Conservation (phyloP, 1,140 invertebrate species). For the Heliconius congener region DNA sequence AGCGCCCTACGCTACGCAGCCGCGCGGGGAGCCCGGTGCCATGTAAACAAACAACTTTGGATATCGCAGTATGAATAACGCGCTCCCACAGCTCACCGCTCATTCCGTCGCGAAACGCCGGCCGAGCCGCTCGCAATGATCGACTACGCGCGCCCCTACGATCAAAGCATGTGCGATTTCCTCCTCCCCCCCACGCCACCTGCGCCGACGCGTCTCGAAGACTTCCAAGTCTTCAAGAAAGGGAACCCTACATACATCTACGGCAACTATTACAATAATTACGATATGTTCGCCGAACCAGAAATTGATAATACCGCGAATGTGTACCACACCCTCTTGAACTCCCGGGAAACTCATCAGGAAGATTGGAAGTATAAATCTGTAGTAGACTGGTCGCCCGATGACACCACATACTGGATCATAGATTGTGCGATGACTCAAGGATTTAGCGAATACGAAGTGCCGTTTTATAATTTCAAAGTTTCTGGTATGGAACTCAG, state of each 20-base stretch:
- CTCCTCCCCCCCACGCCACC: conserved; percentile 56
- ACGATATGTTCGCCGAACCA: conserved; percentile 61
- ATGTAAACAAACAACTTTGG: conserved; percentile 63
- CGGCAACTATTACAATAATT: conserved; percentile 65
- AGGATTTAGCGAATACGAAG: conserved; percentile 73
- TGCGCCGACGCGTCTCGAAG: conserved; percentile 68
- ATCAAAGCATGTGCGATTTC: conserved; percentile 67
- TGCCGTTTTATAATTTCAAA: conserved; percentile 75
- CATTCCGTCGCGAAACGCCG: conserved; percentile 69
- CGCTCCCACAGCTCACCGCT: conserved; percentile 40
- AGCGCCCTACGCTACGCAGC: conserved; percentile 39
- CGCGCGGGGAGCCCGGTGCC: conserved; percentile 26
- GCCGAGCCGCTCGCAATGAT: conserved; percentile 65
- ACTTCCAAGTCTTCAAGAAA: conserved; percentile 72
- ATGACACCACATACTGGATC: conserved; percentile 83
- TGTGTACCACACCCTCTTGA: conserved; percentile 66
- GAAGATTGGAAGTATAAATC: conserved; percentile 81
- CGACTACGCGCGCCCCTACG: conserved; percentile 71
- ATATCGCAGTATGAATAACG: conserved; percentile 55
- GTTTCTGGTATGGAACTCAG: conserved; percentile 78
- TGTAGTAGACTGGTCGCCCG: conserved; percentile 80
- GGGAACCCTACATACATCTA: conserved; percentile 64
- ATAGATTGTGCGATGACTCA: conserved; percentile 72
- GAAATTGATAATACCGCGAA: conserved; percentile 58
- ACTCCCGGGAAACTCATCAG: conserved; percentile 54